These are phyloP conservation scores for Aradophagus sp. DNA, from an alignment of 1,140 invertebrate genomes.

Conservation along the genomic window DNA sequence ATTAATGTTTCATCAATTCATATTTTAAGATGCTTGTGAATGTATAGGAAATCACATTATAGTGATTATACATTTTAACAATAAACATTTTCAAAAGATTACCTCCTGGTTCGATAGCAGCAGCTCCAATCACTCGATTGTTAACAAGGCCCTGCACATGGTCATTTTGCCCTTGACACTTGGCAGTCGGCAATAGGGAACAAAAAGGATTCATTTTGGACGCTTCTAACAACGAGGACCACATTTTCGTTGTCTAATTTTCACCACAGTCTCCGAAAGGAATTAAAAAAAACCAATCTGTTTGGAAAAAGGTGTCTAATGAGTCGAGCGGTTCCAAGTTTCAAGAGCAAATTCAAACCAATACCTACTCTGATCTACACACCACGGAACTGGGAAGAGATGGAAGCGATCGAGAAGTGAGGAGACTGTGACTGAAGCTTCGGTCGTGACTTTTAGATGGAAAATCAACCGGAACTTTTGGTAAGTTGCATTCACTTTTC, in stretches of 20 bases:
- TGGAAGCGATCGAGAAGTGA: slow-evolving; percentile 19
- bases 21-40: neutral
- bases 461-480: no score
- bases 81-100: slow-evolving; percentile 32
- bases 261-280: slow-evolving; percentile 32
- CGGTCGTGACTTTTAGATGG: no score
- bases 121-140: slow-evolving; percentile 78
- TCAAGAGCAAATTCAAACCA: neutral
- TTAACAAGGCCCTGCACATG: slow-evolving; percentile 73
- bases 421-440: neutral
- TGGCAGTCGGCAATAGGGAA: slow-evolving; percentile 79
- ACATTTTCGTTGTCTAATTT: slow-evolving; percentile 76
- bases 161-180: slow-evolving; percentile 75
- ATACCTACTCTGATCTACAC: slow-evolving; percentile 35
- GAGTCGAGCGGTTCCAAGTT: neutral
- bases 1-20: no score
- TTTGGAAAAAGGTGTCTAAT: slow-evolving; percentile 11
- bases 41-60: no score
- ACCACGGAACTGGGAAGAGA: slow-evolving; percentile 42
- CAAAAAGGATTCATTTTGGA: slow-evolving; percentile 85
- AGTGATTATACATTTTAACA: slow-evolving; percentile 1
- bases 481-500: no score
- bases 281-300: slow-evolving; percentile 31
- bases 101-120: slow-evolving; percentile 65
- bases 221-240: slow-evolving; percentile 82